A percentile compares a stretch with the other conserved stretches of the same genome.
These are phyloP conservation scores for Takifugu ocellatus DNA, from an alignment of 2,797 vertebrate genomes.

Conservation along the genomic window DNA sequence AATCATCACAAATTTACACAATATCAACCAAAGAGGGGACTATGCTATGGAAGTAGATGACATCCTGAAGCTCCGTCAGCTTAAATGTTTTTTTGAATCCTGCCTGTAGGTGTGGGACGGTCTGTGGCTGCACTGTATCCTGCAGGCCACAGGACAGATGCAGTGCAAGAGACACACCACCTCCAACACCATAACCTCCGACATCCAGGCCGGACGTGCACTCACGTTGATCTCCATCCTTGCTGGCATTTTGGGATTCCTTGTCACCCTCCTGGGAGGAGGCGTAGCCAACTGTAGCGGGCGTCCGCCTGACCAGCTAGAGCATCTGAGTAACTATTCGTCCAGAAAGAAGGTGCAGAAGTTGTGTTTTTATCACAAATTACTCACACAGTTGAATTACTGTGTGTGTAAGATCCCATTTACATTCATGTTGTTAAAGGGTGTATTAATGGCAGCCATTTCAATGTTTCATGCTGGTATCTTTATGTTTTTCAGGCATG, in stretches of 20 bases:
- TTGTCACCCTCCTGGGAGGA: slow-evolving; percentile 30
- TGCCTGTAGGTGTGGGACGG: slow-evolving; percentile 50
- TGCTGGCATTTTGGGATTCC: slow-evolving; percentile 44
- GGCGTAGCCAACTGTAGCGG: slow-evolving; percentile 37
- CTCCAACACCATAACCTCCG: slow-evolving; percentile 19
- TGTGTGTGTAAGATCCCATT: too few relatives aligned
- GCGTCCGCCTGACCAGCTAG: not conserved
- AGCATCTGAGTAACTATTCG: not conserved
- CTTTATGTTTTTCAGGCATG: slow-evolving; percentile 8
- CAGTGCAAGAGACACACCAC: slow-evolving; percentile 50
- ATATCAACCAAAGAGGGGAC: too few relatives aligned
- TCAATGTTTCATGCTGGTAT: too few relatives aligned
- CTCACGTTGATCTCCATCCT: slow-evolving; percentile 49
- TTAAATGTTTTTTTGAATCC: not conserved
- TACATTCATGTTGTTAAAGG: too few relatives aligned
- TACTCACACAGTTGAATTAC: too few relatives aligned
- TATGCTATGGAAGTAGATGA: too few relatives aligned
- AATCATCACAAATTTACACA: too few relatives aligned
- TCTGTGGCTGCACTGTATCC: slow-evolving; percentile 51
- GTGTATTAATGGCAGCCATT: not conserved
- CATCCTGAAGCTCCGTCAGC: too few relatives aligned
- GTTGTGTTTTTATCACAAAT: not conserved
- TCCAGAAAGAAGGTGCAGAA: slow-evolving; percentile 33
- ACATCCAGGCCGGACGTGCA: slow-evolving; percentile 44
- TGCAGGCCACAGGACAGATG: slow-evolving; percentile 54